Base-by-base conservation (phyloP, 2,797 vertebrate species). In the Buphagus erythrorhynchus region DNA sequence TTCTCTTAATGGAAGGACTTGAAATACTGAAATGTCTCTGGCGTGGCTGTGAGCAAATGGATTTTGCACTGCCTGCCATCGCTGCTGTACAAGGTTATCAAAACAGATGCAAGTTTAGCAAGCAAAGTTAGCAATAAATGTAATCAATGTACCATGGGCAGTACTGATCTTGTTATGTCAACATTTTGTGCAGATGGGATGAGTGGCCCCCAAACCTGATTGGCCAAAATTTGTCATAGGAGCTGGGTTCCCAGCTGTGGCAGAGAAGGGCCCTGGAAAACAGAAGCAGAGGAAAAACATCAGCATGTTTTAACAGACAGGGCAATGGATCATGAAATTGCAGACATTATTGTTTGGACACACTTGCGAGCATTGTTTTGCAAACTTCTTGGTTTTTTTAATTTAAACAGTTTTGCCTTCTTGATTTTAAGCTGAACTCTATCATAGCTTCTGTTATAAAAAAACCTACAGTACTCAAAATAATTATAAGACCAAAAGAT, bases 261-360 rank as follows among this genome's bases (percentile, higher is more conserved):
- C 36, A 55, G 40, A 31, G 68, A 65, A 67, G 38, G 43, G 65
- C 35, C 21, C 13, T 28, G 28, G 72, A 17, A 83, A 94, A 35
- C 33, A 42, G 38, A 49, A 66, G 69, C 63, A 21, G 20, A 20
- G 68, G 31, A 73, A 26, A n/a, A 25, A 46, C 68, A 71, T 93
- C 86, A 91, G 46, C 90, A 52, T 72, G 92, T 93, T 58, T 73
- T 82, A 85, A 11, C 72, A 85, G 80, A 71, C 88, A 93, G 96
- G 73, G 94, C 97, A 98, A 98, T 97, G 97, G 96, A 77, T 97
- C 97, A 96, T 97, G 95, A 97, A 98, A 98, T 97, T 97, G 87
- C 72, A 74, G 87, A 88, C 38, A 2, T 97, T 95, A 79, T 71
- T 58, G 62, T 83, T 79, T 71, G 86, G 67, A 81, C 88, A 90